These are phyloP conservation scores for Alectoris magna DNA, from an alignment of 2,797 vertebrate genomes.

Conservation along the genomic window DNA sequence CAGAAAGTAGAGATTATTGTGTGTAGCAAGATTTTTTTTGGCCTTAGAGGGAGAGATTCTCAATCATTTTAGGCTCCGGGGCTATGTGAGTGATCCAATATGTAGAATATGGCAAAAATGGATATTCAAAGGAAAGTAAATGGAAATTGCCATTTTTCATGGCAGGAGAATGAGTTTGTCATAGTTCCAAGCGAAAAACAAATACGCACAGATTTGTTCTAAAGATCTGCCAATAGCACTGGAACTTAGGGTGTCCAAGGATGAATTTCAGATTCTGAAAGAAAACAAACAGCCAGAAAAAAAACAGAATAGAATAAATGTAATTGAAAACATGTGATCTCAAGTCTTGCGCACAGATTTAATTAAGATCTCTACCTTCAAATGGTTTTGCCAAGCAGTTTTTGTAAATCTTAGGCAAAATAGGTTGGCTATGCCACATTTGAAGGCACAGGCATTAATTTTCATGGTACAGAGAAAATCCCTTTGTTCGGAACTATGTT, in stretches of 20 bases:
- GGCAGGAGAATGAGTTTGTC: neutral
- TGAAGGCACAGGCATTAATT: constrained; percentile 31
- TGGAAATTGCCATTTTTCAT: neutral
- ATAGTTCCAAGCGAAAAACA: neutral
- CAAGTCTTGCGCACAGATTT: constrained; percentile 34
- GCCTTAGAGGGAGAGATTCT: neutral
- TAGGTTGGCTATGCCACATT: constrained; percentile 32
- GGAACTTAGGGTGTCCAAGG: neutral
- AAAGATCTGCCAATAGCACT: neutral
- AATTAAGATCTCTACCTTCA: constrained; percentile 68
- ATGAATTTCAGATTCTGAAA: constrained; percentile 39
- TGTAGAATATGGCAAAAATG: neutral
- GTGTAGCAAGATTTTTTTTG: neutral
- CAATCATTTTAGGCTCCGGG: neutral
- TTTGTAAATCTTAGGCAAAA: constrained; percentile 42
- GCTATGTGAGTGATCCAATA: neutral
- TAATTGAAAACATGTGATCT: constrained; percentile 22
- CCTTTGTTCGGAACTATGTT: constrained; percentile 71
- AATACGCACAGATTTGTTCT: neutral
- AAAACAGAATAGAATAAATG: neutral
- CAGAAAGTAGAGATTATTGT: neutral
- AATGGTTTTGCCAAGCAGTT: constrained; percentile 45
- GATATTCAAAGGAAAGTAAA: neutral
- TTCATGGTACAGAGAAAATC: constrained; percentile 65
- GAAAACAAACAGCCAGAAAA: neutral